Conservation (phyloP, 2,888 invertebrate species). For the Ophion ellenae region DNA sequence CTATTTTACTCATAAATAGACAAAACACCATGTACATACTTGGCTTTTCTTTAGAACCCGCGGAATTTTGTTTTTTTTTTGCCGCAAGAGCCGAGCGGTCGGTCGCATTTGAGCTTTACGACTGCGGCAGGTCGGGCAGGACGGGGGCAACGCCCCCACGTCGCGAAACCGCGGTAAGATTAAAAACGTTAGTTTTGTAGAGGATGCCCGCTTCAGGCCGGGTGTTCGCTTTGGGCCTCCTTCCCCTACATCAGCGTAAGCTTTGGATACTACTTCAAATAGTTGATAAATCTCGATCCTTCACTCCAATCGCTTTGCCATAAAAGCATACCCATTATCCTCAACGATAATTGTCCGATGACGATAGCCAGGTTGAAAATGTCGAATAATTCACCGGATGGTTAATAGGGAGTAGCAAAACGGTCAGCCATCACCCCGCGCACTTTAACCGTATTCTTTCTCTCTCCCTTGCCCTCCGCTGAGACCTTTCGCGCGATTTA, state of each 20-base stretch:
- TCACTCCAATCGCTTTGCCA: slow-evolving; percentile 37
- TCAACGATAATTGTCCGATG: slow-evolving; percentile 79
- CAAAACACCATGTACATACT: too few relatives aligned
- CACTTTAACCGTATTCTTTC: slow-evolving; percentile 37
- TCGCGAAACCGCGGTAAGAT: too few relatives aligned
- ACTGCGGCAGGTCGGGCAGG: too few relatives aligned
- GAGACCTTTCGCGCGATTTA: slow-evolving; percentile 78
- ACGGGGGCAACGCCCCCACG: too few relatives aligned
- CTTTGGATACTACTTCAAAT: slow-evolving; percentile 59
- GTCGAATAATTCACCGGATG: slow-evolving; percentile 66
- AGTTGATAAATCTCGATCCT: slow-evolving; percentile 53
- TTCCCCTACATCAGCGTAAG: neutral
- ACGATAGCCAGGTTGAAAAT: slow-evolving; percentile 78
- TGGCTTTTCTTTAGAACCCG: too few relatives aligned
- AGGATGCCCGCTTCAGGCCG: too few relatives aligned
- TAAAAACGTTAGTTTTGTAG: too few relatives aligned
- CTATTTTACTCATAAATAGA: too few relatives aligned
- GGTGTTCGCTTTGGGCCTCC: too few relatives aligned
- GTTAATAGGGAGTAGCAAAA: slow-evolving; percentile 30
- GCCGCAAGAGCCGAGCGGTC: too few relatives aligned
- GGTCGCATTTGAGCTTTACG: too few relatives aligned
- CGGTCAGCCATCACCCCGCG: slow-evolving; percentile 39
- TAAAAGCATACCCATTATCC: slow-evolving; percentile 71
- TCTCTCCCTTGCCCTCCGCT: neutral
- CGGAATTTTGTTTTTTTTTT: too few relatives aligned